Conservation (phyloP, 1,140 invertebrate genomes). For the Euwallacea fornicatus region DNA sequence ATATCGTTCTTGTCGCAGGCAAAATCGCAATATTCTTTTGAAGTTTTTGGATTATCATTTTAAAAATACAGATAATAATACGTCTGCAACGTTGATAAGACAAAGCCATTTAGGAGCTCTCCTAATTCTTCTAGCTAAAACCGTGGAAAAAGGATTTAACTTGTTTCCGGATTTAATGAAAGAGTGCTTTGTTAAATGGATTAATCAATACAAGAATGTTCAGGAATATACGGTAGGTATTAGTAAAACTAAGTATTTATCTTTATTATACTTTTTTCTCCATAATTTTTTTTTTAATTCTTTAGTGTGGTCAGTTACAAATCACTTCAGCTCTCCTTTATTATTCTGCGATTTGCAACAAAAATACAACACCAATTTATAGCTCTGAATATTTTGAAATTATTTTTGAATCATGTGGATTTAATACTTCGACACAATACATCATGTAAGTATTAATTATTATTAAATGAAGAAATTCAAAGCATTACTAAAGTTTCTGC, state of each 20-base stretch:
- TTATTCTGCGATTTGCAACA: slow-evolving; percentile 32
- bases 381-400: slow-evolving; percentile 5
- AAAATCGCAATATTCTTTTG: slow-evolving; percentile 48
- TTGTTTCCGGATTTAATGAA: slow-evolving; percentile 7
- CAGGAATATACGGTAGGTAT: slow-evolving; percentile 44
- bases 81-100: slow-evolving; percentile 54
- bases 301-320: slow-evolving; percentile 52
- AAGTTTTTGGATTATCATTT: slow-evolving; percentile 58
- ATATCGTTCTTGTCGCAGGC: background rate
- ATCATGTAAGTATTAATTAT: slow-evolving; percentile 41
- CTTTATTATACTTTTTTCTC: too few relatives aligned
- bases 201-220: slow-evolving; percentile 47
- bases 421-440: slow-evolving; percentile 43
- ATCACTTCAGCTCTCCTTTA: slow-evolving; percentile 47
- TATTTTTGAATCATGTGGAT: slow-evolving; percentile 35
- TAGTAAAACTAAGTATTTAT: background rate
- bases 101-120: slow-evolving; percentile 57
- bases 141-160: slow-evolving; percentile 24
- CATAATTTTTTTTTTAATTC: slow-evolving; percentile 17
- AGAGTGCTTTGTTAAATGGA: slow-evolving; percentile 47
- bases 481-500: too few relatives aligned
- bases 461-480: too few relatives aligned
- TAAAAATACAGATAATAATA: slow-evolving; percentile 55
- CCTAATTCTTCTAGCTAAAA: slow-evolving; percentile 48
- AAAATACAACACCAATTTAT: slow-evolving; percentile 1